Evolutionary conservation across 2,113 vertebrate species (phyloP), one percentile per base, ranked within the genome.

Genomic region (Aegotheles bennettii): DNA sequence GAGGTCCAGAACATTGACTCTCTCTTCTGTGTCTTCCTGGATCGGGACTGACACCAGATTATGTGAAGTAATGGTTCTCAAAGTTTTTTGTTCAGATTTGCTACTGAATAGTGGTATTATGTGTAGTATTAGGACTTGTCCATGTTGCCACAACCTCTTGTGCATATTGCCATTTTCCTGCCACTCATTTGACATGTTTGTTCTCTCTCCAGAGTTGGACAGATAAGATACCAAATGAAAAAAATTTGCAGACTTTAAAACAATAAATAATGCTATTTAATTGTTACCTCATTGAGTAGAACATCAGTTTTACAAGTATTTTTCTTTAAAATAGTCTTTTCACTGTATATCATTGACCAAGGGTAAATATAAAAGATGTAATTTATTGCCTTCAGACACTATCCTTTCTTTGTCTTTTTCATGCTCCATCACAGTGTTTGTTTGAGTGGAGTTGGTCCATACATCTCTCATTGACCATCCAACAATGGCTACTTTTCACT

Each of bases 1-100:
- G 16, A 0, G 4, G 31, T 57, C 56, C 38, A 3, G 11, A 42
- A 11, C 16, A 13, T 6, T 26, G 48, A 1, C 23, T 38, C 3
- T 51, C 28, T 69, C 31, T 61, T 21, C 28, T 61, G 31, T 53
- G 68, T 70, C 59, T 8, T 70, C 14, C 78, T 76, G 61, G 43
- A 24, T 43, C 25, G 23, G 4, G 0, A 24, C 54, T 87, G 81
- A 19, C 53, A 25, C 16, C 33, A 42, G 79, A 11, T 36, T 57
- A 75, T 6, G n/a, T 6, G 48, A 20, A 43, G 26, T 54, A 23
- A 7, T 1, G 3, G 8, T 33, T 25, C 48, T 50, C 47, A 13
- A 13, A 29, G 31, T 36, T 47, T 35, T 26, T 48, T 85, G 28
- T 35, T 91, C 31, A 33, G 11, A 26, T 82, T 56, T 86, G 36